phyloP scores from a whole-genome alignment of 1,140 invertebrate genomes.

The Rhopalosiphum maidis region DNA sequence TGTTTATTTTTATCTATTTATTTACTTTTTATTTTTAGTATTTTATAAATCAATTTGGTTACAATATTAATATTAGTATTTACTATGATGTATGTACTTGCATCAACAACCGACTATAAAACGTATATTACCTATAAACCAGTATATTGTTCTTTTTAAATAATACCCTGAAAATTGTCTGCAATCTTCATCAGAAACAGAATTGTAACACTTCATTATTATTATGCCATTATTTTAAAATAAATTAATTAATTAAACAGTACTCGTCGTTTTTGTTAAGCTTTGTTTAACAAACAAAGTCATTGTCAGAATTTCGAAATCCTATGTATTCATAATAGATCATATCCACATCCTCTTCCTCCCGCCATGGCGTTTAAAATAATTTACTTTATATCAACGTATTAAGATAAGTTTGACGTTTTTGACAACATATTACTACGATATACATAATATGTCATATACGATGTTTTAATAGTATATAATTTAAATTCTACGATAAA shows the following conservation, averaged over 20 bases:
- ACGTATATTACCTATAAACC: neutral
- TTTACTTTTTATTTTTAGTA: too few relatives aligned
- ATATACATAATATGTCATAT: neutral
- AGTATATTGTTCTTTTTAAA: neutral
- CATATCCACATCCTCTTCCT: neutral
- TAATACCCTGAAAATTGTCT: neutral
- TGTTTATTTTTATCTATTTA: neutral
- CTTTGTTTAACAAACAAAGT: too few relatives aligned
- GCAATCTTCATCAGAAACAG: neutral
- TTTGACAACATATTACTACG: neutral
- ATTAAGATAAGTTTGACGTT: neutral
- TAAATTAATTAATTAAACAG: neutral
- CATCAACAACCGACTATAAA: neutral
- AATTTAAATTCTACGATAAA: neutral
- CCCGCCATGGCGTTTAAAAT: neutral
- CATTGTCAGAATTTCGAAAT: neutral
- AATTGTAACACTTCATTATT: neutral
- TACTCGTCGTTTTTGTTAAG: neutral
- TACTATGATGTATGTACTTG: neutral
- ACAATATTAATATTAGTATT: neutral
- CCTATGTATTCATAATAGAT: neutral
- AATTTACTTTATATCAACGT: neutral
- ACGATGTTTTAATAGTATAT: neutral
- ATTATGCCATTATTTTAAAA: neutral
- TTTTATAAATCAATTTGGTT: neutral